phyloP scores from a whole-genome alignment of 2,888 invertebrate genomes.

The Eulithis testata region DNA sequence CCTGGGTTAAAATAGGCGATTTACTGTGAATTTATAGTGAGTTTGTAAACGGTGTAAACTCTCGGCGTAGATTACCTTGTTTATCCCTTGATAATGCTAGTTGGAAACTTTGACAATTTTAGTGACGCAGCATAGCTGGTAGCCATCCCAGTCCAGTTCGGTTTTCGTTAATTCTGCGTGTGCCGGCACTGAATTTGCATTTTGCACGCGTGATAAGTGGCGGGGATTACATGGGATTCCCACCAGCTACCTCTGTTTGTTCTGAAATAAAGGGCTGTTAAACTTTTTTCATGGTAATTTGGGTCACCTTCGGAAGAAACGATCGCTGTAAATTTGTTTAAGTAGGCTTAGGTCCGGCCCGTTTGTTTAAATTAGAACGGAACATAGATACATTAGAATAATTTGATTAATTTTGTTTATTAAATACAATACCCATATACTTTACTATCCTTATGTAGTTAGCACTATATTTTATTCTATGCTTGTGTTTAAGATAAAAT shows the following conservation, averaged over 20 bases:
- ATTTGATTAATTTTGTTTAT: conserved; percentile 47
- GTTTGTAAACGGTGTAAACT: conserved; percentile 42
- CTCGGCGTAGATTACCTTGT: conserved; percentile 63
- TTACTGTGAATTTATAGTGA: conserved; percentile 44
- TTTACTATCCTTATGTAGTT: too few species aligned
- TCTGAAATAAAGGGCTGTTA: conserved; percentile 83
- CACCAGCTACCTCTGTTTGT: conserved; percentile 82
- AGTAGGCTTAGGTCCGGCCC: conserved; percentile 74
- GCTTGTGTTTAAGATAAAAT: conserved; percentile 3
- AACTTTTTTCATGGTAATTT: conserved; percentile 83
- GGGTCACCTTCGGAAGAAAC: conserved; percentile 81
- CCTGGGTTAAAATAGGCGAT: conserved; percentile 44
- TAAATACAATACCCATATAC: not conserved
- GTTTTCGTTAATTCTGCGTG: conserved; percentile 80
- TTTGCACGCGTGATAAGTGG: conserved; percentile 85
- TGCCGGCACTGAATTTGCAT: conserved; percentile 79
- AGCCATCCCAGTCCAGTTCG: conserved; percentile 50
- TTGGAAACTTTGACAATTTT: conserved; percentile 78
- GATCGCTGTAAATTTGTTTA: conserved; percentile 81
- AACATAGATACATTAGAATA: conserved; percentile 51
- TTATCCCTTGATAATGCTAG: conserved; percentile 69
- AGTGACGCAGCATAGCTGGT: conserved; percentile 61
- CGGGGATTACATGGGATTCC: conserved; percentile 81
- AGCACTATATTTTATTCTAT: not conserved
- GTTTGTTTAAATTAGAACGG: conserved; percentile 71